Evolutionary conservation across 2,888 invertebrate genomes (phyloP), one percentile per base, ranked within the genome.

Genomic region (Marronus borbonicus): DNA sequence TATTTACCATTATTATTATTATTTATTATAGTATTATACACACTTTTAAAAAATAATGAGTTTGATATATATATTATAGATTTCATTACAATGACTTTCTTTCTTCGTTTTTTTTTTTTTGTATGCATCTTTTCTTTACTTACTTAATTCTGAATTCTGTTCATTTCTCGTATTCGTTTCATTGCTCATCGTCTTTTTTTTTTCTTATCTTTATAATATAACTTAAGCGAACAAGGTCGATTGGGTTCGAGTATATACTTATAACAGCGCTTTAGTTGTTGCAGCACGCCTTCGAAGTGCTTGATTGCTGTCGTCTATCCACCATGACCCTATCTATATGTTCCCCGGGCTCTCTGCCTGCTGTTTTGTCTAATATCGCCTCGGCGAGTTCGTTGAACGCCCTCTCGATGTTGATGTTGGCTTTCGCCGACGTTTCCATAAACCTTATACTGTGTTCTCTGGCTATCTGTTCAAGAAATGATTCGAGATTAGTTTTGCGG

Each of bases 341-440:
- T 88, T 96, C 96, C 52, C 94, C 93, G 82, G 94, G 93, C 88
- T 96, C 96, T 80, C 94, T 93, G 17, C 94, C 94, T 78, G 96
- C 93, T 81, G 95, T 94, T 91, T 98, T 98, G 90, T 97, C 96
- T 86, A 98, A 91, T 89, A 98, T 97, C 85, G 97, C 96, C 91
- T 97, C 96, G 76, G 98, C 96, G 88, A 98, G 91, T 90, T 98
- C 96, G 86, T 95, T 95, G 91, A 98, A 98, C 79, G 98, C 98
- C 87, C 94, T 93, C 88, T 98, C 98, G 86, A 98, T 98, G 90
- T 98, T 98, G 86, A 97, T 96, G 90, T 98, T 97, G 78, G 97
- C 95, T 91, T 98, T 98, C 81, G 98, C 98, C 81, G 98, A 98
- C 78, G 98, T 98, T 92, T 98, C 98, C 95, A 98, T 96, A 91